Base-by-base conservation (phyloP, 1,140 invertebrate species). In the Aleiodes sp. region DNA sequence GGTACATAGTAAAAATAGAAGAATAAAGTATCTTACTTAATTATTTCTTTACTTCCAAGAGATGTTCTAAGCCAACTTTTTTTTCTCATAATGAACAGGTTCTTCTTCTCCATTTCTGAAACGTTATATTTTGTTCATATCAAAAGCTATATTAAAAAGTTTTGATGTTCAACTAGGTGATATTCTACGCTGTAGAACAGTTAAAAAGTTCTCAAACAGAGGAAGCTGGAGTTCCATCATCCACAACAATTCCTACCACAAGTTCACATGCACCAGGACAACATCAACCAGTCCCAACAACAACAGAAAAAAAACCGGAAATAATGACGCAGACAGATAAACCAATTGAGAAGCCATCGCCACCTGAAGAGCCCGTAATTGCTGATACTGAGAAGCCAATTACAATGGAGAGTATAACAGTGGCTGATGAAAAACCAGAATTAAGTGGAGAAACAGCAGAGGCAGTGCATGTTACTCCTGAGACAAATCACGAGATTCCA, bases 181-280 rank as follows among this genome's bases (percentile, higher is more conserved):
- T 82, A 66, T 84, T 83, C 69, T 78, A 84, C 59, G 74, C 79
- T 1, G 82, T 83, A 7, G 81, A 82, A 7, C 82, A 84, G 65
- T 26, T 83, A 33, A 82, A 80, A 56, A 56, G 61, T 29, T 61
- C 78, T 1, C 76, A 76, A 73, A 39, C 62, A 0, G 76, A 81
- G 52, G 75, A 82, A 66, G 21, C 28, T 9, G 61, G 57, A 24
- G 71, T 74, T 60, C 68, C 14, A 31, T 3, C 28, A n/a, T 26
- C 24, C 43, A 68, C 61, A 19, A 65, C 69, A 56, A n/a, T 59
- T 19, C 73, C 78, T 8, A 69, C 76, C 37, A 80, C 78, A 14
- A 75, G 73, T 71, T 70, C 75, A 28, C 78, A 80, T 71, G 65
- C 60, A 24, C 78, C 77, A 2, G 77, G 77, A 60, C 77, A 80